Evolutionary conservation across 53 echinoderm and acorn worm species (phyloP), one percentile per base, ranked within the genome.

Genomic region (Glandiceps talaboti): DNA sequence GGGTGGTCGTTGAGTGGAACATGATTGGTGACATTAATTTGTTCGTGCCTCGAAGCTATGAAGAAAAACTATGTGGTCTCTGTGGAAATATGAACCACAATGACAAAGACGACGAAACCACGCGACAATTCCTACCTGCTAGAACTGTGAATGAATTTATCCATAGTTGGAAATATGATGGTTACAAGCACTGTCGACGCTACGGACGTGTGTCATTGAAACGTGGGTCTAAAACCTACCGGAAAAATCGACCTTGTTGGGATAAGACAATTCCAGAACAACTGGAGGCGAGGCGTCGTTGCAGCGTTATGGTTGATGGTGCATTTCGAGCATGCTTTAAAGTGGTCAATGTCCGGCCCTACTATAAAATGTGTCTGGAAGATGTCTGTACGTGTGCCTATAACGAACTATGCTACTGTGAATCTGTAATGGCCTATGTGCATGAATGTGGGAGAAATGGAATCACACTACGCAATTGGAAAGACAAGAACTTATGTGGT

Each of bases 21-120:
- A 30, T 33, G 74, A 0, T 33, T 1, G 80, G 32, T 1, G 33
- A 32, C 14, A 77, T 92, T 1, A n/a, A 32, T 28, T 73, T 92
- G 72, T 32, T 72, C 28, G 86, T 89, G 31, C 87, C 85, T 0
- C 74, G 31, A 0, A 33, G 74, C 0, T 85, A 80, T 45, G 0
- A 33, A 12, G 33, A 77, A 28, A 30, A 75, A 25, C 80, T 86
- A 27, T 85, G 80, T 14, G 92, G 92, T 28, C 79, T 92, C 79
- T 92, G 92, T 76, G 92, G 92, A 20, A 89, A 92, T 76, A 89
- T 89, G 89, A 92, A 92, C 79, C 85, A 82, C 1, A 78, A 83
- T 29, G 82, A 76, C 29, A 85, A 82, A 32, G 92, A 92, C 26
- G 92, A 92, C 78, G 80, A 74, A 30, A 74, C 82, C 28, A 92